Percentiles rank a stretch among this genome's conserved stretches.
Evolutionary conservation across 2,113 vertebrate genomes (phyloP).

Genomic region (Pelecanus crispus): DNA sequence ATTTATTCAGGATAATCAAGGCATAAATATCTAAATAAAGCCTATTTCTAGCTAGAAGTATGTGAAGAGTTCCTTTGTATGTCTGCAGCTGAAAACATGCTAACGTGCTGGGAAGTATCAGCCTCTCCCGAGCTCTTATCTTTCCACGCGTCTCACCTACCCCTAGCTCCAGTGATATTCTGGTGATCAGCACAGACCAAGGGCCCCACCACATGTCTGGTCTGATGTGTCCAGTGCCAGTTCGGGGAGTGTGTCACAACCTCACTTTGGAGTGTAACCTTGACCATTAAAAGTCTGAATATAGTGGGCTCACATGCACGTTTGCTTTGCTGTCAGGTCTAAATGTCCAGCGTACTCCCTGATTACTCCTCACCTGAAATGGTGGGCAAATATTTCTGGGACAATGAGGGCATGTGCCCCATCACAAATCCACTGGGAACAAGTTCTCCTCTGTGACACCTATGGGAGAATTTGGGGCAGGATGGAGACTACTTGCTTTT

Average conservation of each 20-base stretch:
- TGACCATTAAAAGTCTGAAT: background rate
- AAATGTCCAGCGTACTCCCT: accelerated
- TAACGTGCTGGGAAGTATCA: background rate
- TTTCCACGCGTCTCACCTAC: accelerated
- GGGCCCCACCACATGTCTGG: constrained; percentile 1
- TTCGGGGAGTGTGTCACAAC: background rate
- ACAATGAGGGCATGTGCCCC: background rate
- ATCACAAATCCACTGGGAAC: background rate
- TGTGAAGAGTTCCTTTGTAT: background rate
- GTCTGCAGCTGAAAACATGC: background rate
- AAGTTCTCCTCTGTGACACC: background rate
- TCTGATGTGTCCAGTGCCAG: background rate
- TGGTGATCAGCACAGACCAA: background rate
- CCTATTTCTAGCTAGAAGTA: background rate
- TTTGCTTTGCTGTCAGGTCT: background rate
- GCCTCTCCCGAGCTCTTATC: background rate
- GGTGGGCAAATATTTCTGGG: background rate
- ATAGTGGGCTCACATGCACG: accelerated
- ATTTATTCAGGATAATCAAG: background rate
- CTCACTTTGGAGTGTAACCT: background rate
- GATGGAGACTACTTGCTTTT: background rate
- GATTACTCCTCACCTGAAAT: accelerated
- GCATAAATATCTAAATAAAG: background rate
- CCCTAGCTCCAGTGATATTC: background rate
- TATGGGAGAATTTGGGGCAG: background rate